Conservation (phyloP, 2,888 invertebrate species). For the Scelioninae gen. 2 region DNA sequence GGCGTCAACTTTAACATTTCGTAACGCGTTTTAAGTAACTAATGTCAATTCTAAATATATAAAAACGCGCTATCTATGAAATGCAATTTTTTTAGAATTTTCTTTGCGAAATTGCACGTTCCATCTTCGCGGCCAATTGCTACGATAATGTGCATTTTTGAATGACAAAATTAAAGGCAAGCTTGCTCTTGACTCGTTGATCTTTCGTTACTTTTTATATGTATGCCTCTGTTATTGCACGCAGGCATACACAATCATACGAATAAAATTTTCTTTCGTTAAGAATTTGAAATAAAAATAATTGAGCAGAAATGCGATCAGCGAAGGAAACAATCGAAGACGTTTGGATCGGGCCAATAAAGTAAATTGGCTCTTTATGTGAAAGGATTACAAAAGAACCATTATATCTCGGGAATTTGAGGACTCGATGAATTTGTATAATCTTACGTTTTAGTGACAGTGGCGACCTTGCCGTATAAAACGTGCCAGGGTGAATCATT, state of each 20-base stretch:
- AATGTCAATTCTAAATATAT: constrained; percentile 3
- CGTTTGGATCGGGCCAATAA: neutral
- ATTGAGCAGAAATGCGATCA: constrained; percentile 2
- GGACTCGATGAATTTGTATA: constrained; percentile 3
- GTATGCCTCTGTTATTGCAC: neutral
- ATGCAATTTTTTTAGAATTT: constrained; percentile 8
- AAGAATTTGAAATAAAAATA: neutral
- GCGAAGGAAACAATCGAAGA: constrained; percentile 1
- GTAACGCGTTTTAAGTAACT: constrained; percentile 10
- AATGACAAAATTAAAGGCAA: constrained; percentile 16
- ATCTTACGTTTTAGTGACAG: constrained; percentile 2
- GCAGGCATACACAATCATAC: constrained; percentile 3
- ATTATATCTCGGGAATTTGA: no score
- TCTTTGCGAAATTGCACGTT: constrained; percentile 8
- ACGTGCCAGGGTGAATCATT: neutral
- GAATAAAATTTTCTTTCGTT: neutral
- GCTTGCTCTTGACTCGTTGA: constrained; percentile 16
- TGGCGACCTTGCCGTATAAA: constrained; percentile 6
- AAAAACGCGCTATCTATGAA: neutral
- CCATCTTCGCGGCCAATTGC: constrained; percentile 10
- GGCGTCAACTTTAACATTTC: neutral
- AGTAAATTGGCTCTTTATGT: neutral
- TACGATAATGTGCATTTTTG: constrained; percentile 4
- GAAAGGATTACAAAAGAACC: constrained; percentile 17
- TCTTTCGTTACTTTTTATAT: constrained; percentile 8